Base-by-base conservation (phyloP, 2,888 invertebrate genomes). In the Ophioninae sp. region DNA sequence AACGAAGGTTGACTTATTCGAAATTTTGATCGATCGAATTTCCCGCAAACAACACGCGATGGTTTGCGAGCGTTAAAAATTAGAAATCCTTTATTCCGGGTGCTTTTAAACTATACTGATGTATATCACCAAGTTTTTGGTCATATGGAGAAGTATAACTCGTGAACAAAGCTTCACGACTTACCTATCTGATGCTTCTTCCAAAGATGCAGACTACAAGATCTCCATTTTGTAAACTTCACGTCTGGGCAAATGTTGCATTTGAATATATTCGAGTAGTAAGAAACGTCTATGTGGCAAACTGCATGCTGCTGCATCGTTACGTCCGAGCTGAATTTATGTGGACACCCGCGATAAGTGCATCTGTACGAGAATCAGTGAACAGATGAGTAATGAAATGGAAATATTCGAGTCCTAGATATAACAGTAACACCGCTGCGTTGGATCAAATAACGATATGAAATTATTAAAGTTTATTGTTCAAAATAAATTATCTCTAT, bases 151-250 rank as follows among this genome's bases (percentile, higher is more conserved):
- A 30, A 30, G 30, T 30, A 30, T 30, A 30, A 1, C 0, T 50
- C 13, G 50, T 50, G 3, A 6, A 6, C 17, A 10, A 17, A 17
- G 50, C 13, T 50, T 17, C 6, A 50, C 6, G 17, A 83, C 86
- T 75, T 61, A 91, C 91, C 91, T 13, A 95, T 92, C 86, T 94
- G 93, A 91, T 96, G 96, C 3, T 93, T 92, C 86, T 95, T 95
- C 95, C 96, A 96, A 87, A 96, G 92, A 91, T 97, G 97, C 85
- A 94, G 92, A 7, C 95, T 94, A 88, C 96, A 95, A 6, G 94
- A 93, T 23, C 95, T 93, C 97, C 97, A 97, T 79, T 94, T 94
- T 0, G 93, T 91, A 84, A 95, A 93, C 83, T 90, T 90, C n/a
- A 93, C 91, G 80, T 93, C 89, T 0, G 93, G 92, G 85, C 95